Evolutionary conservation across 2,797 vertebrate species (phyloP), one percentile per base, ranked within the genome.

Genomic region (Enteromius thamalakanensis): DNA sequence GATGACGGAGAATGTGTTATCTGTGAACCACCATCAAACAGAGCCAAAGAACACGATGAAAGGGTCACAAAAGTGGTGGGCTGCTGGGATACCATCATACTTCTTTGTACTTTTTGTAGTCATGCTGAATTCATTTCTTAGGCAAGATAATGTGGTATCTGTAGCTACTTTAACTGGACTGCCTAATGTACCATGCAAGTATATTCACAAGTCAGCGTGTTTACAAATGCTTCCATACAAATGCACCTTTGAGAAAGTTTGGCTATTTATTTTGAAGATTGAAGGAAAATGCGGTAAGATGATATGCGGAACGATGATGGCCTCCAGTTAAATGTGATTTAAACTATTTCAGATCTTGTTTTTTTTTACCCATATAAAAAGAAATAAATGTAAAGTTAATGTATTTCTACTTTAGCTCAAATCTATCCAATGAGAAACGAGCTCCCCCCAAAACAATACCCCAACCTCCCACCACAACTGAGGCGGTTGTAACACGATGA

Each of bases 251-350:
- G 37, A 32, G 29, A 1, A 17, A 40, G 34, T 3, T 42, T 29
- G 51, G 17, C 79, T 67, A 45, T 53, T 49, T 29, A 76, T 47
- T 15, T 49, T 6, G 40, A 68, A 65, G 64, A 75, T 40, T 17
- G 77, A 84, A n/a, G 45, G 32, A 23, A 26, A n/a, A 58, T 23
- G 11, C 65, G 65, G 75, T 85, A 87, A 88, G 74, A 80, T 65
- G 85, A 88, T 45, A 19, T 83, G 68, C 68, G 8, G 32, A 82
- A 80, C 26, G 81, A 85, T 55, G 17, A 64, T 62, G 82, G 26
- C 80, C 89, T 80, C 64, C 87, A 51, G 83, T 45, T 85, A 78
- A 42, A 75, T 64, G 65, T n/a, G 47, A n/a, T 51, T 76, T 6
- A 14, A 69, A 49, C 62, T 49, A 72, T 71, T 47, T 26, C 17